These are phyloP conservation scores for Nymphicus hollandicus DNA, from an alignment of 2,113 vertebrate species.

Conservation along the genomic window DNA sequence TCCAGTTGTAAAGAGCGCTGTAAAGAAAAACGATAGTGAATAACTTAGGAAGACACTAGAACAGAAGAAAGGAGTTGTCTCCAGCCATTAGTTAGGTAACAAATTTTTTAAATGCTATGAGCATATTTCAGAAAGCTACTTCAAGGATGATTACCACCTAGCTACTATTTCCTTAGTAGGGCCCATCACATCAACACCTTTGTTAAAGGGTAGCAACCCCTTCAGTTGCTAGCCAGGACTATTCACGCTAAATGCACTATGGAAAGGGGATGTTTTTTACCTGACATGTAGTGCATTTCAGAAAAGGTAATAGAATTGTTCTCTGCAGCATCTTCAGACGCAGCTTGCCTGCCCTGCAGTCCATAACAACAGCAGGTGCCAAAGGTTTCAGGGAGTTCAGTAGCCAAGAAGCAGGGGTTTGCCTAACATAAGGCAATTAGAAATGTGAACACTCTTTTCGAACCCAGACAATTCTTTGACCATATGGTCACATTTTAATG, in stretches of 20 bases:
- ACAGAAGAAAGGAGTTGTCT: neutral
- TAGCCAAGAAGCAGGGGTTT: neutral
- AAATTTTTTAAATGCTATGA: neutral
- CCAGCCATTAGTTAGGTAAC: neutral
- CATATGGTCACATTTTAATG: neutral
- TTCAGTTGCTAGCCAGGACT: neutral
- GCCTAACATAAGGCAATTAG: neutral
- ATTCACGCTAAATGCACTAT: accelerated
- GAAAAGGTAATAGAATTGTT: neutral
- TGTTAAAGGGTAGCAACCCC: too few relatives aligned
- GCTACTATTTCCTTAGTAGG: neutral
- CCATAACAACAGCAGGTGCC: neutral
- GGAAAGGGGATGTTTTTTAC: neutral
- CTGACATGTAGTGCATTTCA: neutral
- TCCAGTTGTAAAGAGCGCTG: neutral
- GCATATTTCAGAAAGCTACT: neutral
- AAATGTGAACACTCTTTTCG: neutral
- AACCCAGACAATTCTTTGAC: neutral
- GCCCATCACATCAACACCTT: neutral
- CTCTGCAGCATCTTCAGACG: neutral
- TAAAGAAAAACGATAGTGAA: neutral
- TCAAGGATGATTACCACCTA: neutral
- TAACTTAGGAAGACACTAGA: neutral
- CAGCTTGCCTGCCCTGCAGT: neutral
- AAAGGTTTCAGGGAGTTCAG: neutral